Percentiles rank a stretch among this genome's conserved stretches.
Conservation (phyloP, 2,113 vertebrate species). For the Leptobrachium leishanense region DNA sequence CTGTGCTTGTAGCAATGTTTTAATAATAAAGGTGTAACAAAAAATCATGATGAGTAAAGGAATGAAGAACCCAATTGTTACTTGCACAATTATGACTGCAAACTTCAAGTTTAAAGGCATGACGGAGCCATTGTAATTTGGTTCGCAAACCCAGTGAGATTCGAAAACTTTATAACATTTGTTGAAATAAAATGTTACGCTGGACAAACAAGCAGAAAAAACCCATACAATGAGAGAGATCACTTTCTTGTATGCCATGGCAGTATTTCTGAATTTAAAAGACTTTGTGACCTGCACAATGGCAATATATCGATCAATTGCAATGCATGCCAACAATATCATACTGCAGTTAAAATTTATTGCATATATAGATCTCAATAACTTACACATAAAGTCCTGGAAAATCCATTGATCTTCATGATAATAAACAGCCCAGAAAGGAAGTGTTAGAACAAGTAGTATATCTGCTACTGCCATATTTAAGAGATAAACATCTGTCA, state of each 20-base stretch:
- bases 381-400: constrained; percentile 73
- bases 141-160: constrained; percentile 65
- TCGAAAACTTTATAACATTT: constrained; percentile 48
- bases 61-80: constrained; percentile 80
- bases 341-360: constrained; percentile 89
- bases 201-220: constrained; percentile 71
- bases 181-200: constrained; percentile 72
- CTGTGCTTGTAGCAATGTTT: constrained; percentile 73
- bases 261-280: constrained; percentile 71
- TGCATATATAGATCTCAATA: constrained; percentile 77
- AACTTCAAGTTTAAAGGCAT: constrained; percentile 64
- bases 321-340: constrained; percentile 85
- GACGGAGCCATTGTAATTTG: constrained; percentile 44
- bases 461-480: constrained; percentile 89
- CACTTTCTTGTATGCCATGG: constrained; percentile 61
- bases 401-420: constrained; percentile 70
- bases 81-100: constrained; percentile 68
- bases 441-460: constrained; percentile 80
- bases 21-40: constrained; percentile 79
- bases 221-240: constrained; percentile 77
- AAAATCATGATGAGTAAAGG: constrained; percentile 80
- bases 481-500: constrained; percentile 88
- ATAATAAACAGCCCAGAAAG: constrained; percentile 78
- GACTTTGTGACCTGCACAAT: constrained; percentile 86
- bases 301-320: constrained; percentile 85